These are phyloP conservation scores for Rachycentron canadum DNA, from an alignment of 2,797 vertebrate species.

Conservation along the genomic window DNA sequence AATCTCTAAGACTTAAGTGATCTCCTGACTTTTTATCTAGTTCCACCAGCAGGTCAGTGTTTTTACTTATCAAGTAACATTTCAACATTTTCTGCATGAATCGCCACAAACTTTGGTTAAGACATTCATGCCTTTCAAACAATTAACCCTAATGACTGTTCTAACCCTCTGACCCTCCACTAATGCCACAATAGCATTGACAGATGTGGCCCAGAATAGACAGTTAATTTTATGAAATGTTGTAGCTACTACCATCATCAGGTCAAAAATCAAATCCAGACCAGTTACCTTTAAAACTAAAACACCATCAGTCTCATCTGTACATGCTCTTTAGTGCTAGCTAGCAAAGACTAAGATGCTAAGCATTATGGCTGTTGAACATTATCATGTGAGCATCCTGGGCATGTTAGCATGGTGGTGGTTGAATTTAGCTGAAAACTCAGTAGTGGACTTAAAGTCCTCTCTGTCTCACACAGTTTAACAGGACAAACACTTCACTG, in stretches of 20 bases:
- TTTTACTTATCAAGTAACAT: not conserved
- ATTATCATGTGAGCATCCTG: not conserved
- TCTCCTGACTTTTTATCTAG: too few relatives aligned
- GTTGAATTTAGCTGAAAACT: not conserved
- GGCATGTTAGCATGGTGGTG: not conserved
- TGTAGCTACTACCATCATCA: not conserved
- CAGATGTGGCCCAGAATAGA: not conserved
- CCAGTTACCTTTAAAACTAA: not conserved
- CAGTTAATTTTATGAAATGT: too few relatives aligned
- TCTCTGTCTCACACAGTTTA: not conserved
- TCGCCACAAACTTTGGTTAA: not conserved
- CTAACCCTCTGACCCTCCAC: not conserved
- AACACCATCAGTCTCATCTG: not conserved
- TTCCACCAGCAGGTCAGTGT: too few relatives aligned
- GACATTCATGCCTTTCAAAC: not conserved
- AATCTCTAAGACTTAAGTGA: not conserved
- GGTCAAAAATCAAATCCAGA: not conserved
- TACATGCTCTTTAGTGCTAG: not conserved
- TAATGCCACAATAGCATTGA: too few relatives aligned
- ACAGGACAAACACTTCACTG: not conserved
- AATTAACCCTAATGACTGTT: not conserved
- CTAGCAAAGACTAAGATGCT: not conserved
- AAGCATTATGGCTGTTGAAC: not conserved
- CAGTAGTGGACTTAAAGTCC: not conserved
- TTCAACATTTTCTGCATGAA: slow-evolving; percentile 1